These are phyloP conservation scores for Carposina sasakii DNA, from an alignment of 1,140 invertebrate species.

Conservation along the genomic window DNA sequence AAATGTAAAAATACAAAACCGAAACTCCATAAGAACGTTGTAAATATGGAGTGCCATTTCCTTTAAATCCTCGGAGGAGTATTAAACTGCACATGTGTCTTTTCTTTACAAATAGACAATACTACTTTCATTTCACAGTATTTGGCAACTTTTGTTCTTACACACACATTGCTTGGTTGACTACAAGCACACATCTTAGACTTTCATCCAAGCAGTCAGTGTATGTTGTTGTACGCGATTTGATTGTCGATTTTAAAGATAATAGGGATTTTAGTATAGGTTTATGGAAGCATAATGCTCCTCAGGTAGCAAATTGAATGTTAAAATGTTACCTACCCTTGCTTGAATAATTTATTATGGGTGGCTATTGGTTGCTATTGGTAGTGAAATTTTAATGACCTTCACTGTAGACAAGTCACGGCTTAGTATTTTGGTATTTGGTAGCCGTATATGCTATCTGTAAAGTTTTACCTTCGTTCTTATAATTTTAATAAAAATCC, in stretches of 20 bases:
- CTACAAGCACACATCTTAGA: too few relatives aligned
- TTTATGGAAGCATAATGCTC: constrained; percentile 50
- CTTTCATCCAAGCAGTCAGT: too few relatives aligned
- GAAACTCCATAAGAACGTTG: too few relatives aligned
- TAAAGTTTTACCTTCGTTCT: too few relatives aligned
- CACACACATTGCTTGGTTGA: not conserved
- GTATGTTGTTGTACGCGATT: not conserved
- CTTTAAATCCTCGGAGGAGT: constrained; percentile 2
- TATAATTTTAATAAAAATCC: too few relatives aligned
- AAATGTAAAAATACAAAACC: too few relatives aligned
- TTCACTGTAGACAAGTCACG: too few relatives aligned
- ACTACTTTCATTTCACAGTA: not conserved
- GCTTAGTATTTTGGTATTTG: too few relatives aligned
- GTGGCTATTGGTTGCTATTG: constrained; percentile 57
- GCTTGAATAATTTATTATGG: constrained; percentile 67
- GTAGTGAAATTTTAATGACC: constrained; percentile 69
- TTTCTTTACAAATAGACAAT: constrained; percentile 4
- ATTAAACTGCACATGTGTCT: constrained; percentile 9
- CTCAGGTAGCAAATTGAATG: constrained; percentile 64
- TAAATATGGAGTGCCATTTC: constrained; percentile 3
- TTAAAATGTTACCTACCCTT: constrained; percentile 64
- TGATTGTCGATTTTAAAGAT: too few relatives aligned
- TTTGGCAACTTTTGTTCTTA: not conserved
- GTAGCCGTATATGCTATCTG: too few relatives aligned
- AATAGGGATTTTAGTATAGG: too few relatives aligned